Percentiles rank a stretch among this genome's conserved stretches.
Evolutionary conservation across 2,888 invertebrate genomes (phyloP).

Genomic region (Thyatira batis): DNA sequence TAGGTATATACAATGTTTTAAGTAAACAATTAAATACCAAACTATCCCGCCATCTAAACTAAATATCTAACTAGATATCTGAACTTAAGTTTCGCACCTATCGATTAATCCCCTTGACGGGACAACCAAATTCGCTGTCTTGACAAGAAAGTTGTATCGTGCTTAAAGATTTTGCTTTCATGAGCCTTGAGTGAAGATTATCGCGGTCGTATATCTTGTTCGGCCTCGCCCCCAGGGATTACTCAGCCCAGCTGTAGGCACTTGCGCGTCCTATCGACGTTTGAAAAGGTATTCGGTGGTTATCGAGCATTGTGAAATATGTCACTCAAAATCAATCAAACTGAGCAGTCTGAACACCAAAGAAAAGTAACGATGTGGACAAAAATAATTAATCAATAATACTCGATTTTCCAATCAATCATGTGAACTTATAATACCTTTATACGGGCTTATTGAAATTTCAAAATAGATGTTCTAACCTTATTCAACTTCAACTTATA

Average conservation of each 20-base stretch:
- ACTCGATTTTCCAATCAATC: background rate
- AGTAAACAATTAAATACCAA: no score
- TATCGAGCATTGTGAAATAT: slow-evolving; percentile 27
- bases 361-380: slow-evolving; percentile 8
- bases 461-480: background rate
- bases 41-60: no score
- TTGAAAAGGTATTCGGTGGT: slow-evolving; percentile 33
- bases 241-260: slow-evolving; percentile 40
- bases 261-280: slow-evolving; percentile 38
- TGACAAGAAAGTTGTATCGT: slow-evolving; percentile 37
- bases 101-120: slow-evolving; percentile 21
- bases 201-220: slow-evolving; percentile 56
- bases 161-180: slow-evolving; percentile 58
- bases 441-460: background rate
- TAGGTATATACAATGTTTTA: no score
- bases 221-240: slow-evolving; percentile 49
- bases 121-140: slow-evolving; percentile 18
- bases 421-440: background rate
- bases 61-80: no score
- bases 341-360: slow-evolving; percentile 12
- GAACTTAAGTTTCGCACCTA: slow-evolving; percentile 16
- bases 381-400: background rate
- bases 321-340: slow-evolving; percentile 33
- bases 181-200: slow-evolving; percentile 59
- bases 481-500: background rate